Evolutionary conservation across 2,888 invertebrate genomes (phyloP).

Genomic region (Napeogenes sylphis): DNA sequence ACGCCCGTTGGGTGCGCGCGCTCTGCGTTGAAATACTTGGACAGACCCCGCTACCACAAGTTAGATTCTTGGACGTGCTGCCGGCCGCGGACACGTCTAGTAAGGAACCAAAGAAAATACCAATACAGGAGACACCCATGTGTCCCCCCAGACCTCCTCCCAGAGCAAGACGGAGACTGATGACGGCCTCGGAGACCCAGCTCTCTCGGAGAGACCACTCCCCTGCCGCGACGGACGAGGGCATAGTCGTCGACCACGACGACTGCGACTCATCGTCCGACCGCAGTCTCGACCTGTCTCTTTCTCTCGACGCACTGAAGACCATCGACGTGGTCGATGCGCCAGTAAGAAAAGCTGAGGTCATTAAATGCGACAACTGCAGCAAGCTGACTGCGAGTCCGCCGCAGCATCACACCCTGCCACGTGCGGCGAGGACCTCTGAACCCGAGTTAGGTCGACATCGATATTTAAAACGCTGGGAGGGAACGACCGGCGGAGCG

Average conservation of each 20-base stretch:
- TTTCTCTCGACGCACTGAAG: constrained; percentile 73
- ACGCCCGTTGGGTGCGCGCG: constrained; percentile 85
- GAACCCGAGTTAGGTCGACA: constrained; percentile 65
- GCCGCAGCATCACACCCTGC: constrained; percentile 64
- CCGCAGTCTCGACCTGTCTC: constrained; percentile 74
- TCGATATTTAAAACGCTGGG: constrained; percentile 69
- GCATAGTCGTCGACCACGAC: constrained; percentile 75
- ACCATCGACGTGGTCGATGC: constrained; percentile 65
- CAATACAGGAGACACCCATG: constrained; percentile 53
- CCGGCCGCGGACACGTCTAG: constrained; percentile 76
- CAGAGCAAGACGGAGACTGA: constrained; percentile 62
- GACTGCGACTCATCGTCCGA: constrained; percentile 77
- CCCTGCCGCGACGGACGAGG: constrained; percentile 73
- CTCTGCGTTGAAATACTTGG: constrained; percentile 85
- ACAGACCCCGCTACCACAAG: constrained; percentile 84
- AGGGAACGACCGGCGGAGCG: constrained; percentile 62
- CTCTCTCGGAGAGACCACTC: constrained; percentile 66
- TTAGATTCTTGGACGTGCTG: constrained; percentile 84
- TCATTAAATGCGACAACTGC: constrained; percentile 70
- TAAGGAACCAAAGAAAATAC: constrained; percentile 61
- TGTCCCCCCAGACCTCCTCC: constrained; percentile 69
- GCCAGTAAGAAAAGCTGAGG: constrained; percentile 63
- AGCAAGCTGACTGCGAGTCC: constrained; percentile 58
- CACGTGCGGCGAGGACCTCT: constrained; percentile 61
- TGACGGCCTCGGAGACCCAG: constrained; percentile 62